Percentiles rank a stretch among this genome's conserved stretches.
These are phyloP conservation scores for Conistra vaccinii DNA, from an alignment of 2,888 invertebrate genomes.

Conservation along the genomic window DNA sequence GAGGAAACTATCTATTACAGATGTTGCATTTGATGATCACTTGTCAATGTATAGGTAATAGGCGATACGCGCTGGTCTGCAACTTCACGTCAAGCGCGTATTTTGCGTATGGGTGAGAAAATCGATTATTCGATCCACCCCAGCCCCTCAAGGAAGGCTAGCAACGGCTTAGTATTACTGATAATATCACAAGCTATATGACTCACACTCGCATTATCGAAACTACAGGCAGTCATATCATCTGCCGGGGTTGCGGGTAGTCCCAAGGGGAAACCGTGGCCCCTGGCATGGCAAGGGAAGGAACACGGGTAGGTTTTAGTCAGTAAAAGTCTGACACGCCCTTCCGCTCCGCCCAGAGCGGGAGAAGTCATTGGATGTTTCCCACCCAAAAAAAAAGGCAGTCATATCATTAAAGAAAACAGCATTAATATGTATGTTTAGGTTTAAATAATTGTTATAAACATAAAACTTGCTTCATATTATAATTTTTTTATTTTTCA, in stretches of 20 bases:
- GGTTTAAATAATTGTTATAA: neutral
- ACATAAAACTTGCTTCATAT: neutral
- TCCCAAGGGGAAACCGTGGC: too few relatives aligned
- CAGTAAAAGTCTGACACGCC: too few relatives aligned
- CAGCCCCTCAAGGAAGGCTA: neutral
- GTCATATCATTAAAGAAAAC: neutral
- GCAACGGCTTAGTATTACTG: neutral
- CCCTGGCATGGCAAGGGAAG: too few relatives aligned
- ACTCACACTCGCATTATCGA: neutral
- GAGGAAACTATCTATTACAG: neutral
- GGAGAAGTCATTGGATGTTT: too few relatives aligned
- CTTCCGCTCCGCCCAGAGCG: too few relatives aligned
- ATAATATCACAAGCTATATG: neutral
- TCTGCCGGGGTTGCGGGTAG: too few relatives aligned
- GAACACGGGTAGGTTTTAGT: too few relatives aligned
- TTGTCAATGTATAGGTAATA: neutral
- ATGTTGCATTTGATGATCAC: neutral
- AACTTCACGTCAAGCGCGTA: neutral
- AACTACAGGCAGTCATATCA: neutral
- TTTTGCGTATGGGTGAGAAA: neutral
- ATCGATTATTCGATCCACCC: neutral
- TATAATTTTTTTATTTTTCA: conserved; percentile 67
- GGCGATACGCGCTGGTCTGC: neutral
- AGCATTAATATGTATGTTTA: neutral
- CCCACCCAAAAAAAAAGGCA: neutral